Conservation (phyloP, 2,113 vertebrate genomes). For the Neofelis nebulosa region DNA sequence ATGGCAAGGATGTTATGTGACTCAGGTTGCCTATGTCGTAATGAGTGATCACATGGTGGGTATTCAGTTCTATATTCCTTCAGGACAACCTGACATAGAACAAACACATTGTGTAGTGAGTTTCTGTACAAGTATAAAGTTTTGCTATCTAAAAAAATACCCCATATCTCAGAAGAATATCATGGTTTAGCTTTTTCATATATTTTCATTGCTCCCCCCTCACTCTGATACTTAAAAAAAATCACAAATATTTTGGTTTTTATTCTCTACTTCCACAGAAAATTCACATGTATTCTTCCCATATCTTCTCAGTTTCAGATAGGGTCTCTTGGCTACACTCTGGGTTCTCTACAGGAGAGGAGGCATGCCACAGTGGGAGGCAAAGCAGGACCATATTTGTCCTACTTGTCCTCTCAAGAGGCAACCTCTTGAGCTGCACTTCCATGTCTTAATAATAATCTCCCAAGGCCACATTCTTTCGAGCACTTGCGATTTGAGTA, state of each 20-base stretch:
- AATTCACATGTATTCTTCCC: not conserved
- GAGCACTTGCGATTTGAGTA: slow-evolving; percentile 52
- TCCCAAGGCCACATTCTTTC: slow-evolving; percentile 38
- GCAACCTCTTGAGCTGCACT: not conserved
- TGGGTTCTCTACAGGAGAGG: too few species aligned
- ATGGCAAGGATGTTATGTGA: not conserved
- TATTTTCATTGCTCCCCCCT: not conserved
- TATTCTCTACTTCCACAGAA: not conserved
- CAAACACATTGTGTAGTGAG: not conserved
- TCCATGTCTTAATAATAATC: slow-evolving; percentile 31
- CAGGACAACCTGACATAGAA: not conserved
- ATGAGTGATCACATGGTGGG: not conserved
- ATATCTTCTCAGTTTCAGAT: not conserved
- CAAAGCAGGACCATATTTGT: not conserved
- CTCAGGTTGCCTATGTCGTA: not conserved
- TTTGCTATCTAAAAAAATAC: slow-evolving; percentile 5
- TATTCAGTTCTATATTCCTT: slow-evolving; percentile 21
- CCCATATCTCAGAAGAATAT: not conserved
- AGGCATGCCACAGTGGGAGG: not conserved
- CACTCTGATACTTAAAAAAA: not conserved
- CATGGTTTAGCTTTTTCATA: not conserved
- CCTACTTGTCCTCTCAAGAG: not conserved
- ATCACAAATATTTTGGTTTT: not conserved
- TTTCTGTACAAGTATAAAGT: not conserved
- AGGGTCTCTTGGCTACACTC: not conserved